Evolutionary conservation across 1,140 invertebrate genomes (phyloP).

Genomic region (Drosophila sechellia): DNA sequence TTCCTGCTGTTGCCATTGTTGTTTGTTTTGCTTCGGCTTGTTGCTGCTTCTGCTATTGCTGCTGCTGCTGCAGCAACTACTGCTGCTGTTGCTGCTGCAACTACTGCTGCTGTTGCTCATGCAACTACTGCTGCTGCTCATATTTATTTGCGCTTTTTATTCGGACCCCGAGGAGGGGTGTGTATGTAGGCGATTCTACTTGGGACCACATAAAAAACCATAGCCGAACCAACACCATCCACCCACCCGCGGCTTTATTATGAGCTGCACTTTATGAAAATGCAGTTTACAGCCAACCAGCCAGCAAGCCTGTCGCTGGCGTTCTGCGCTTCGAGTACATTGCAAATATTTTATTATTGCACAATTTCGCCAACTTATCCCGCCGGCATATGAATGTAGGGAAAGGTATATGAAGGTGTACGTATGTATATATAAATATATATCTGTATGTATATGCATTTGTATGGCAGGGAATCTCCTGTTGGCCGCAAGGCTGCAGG

Average conservation of each 20-base stretch:
- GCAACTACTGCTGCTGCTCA: constrained; percentile 35
- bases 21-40: constrained; percentile 68
- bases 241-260: constrained; percentile 53
- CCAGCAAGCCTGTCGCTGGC: constrained; percentile 8
- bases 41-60: constrained; percentile 42
- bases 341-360: constrained; percentile 83
- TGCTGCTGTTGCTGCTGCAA: constrained; percentile 34
- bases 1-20: constrained; percentile 41
- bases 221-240: background rate
- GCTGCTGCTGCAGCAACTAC: constrained; percentile 2
- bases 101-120: constrained; percentile 20
- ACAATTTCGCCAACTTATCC: constrained; percentile 79
- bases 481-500: constrained; percentile 65
- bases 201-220: too few relatives aligned
- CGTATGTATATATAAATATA: background rate
- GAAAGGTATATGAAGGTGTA: background rate
- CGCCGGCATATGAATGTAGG: constrained; percentile 61
- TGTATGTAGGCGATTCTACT: constrained; percentile 12
- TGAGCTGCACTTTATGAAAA: constrained; percentile 83
- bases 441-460: background rate
- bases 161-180: constrained; percentile 25
- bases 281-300: constrained; percentile 58
- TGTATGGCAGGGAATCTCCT: constrained; percentile 10
- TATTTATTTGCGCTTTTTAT: constrained; percentile 76
- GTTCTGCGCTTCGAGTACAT: constrained; percentile 67